A percentile compares a stretch with the other conserved stretches of the same genome.
Evolutionary conservation across 2,113 vertebrate species (phyloP).

Genomic region (Thamnaconus septentrionalis): DNA sequence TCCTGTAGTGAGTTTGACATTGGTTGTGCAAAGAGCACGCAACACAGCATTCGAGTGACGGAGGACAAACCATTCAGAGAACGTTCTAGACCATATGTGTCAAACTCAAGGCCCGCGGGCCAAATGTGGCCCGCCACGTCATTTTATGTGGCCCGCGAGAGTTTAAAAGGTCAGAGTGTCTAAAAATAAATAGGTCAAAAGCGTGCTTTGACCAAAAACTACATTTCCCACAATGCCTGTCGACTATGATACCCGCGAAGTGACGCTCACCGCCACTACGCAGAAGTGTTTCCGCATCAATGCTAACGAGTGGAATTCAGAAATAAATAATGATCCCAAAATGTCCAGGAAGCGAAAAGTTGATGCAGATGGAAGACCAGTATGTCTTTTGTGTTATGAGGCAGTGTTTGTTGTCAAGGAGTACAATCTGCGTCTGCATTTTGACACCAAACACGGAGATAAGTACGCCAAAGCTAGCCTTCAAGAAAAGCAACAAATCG

Average conservation of each 20-base stretch:
- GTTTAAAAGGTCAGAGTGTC: no score
- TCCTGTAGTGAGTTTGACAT: slow-evolving; percentile 26
- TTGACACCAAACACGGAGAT: slow-evolving; percentile 27
- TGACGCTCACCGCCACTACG: background rate
- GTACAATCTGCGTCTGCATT: slow-evolving; percentile 8
- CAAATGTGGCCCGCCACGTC: no score
- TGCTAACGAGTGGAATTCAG: no score
- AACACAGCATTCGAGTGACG: background rate
- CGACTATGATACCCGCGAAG: background rate
- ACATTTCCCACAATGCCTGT: background rate
- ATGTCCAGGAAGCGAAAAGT: background rate
- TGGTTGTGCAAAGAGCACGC: background rate
- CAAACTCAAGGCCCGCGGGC: no score
- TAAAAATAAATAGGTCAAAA: no score
- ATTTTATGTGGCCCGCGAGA: no score
- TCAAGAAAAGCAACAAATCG: slow-evolving; percentile 47
- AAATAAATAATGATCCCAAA: no score
- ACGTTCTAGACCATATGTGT: no score
- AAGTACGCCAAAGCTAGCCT: slow-evolving; percentile 38
- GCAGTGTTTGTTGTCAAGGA: background rate
- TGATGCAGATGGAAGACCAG: background rate
- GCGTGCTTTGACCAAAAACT: background rate
- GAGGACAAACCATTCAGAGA: background rate
- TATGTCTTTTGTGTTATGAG: slow-evolving; percentile 15
- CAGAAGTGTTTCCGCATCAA: no score